Conservation (phyloP, 1,140 invertebrate genomes). For the Halesus radiatus region DNA sequence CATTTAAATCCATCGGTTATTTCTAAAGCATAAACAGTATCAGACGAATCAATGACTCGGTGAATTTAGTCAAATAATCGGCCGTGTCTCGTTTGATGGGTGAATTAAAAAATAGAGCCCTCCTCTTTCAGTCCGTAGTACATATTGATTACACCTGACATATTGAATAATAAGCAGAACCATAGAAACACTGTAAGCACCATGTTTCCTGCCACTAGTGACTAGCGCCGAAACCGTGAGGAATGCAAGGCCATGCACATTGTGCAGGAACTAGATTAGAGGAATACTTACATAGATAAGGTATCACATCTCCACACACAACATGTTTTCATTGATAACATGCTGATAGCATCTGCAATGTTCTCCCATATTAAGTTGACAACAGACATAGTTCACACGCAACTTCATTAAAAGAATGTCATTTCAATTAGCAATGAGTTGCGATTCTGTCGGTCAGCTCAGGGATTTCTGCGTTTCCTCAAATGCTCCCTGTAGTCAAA, state of each 20-base stretch:
- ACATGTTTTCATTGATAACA: slow-evolving; percentile 11
- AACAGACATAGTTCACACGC: too few relatives aligned
- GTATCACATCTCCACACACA: slow-evolving; percentile 15
- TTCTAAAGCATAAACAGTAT: too few relatives aligned
- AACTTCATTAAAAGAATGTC: too few relatives aligned
- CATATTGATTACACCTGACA: slow-evolving; percentile 28
- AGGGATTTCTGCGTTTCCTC: too few relatives aligned
- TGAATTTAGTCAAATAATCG: neutral
- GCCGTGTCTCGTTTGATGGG: neutral
- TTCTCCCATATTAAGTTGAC: neutral
- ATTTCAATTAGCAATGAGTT: too few relatives aligned
- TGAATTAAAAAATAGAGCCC: neutral
- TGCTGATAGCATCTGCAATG: slow-evolving; percentile 12
- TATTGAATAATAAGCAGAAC: slow-evolving; percentile 26
- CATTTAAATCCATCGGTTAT: too few relatives aligned
- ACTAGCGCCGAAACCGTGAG: slow-evolving; percentile 4
- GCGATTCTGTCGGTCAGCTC: too few relatives aligned
- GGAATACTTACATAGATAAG: slow-evolving; percentile 26
- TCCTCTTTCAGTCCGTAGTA: neutral
- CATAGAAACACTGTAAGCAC: slow-evolving; percentile 35
- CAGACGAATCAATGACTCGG: too few relatives aligned
- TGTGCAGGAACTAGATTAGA: neutral
- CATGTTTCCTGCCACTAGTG: neutral
- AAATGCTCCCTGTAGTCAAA: too few relatives aligned
- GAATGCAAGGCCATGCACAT: slow-evolving; percentile 20